These are phyloP conservation scores for Pyrgus malvae DNA, from an alignment of 2,888 invertebrate genomes.

Conservation along the genomic window DNA sequence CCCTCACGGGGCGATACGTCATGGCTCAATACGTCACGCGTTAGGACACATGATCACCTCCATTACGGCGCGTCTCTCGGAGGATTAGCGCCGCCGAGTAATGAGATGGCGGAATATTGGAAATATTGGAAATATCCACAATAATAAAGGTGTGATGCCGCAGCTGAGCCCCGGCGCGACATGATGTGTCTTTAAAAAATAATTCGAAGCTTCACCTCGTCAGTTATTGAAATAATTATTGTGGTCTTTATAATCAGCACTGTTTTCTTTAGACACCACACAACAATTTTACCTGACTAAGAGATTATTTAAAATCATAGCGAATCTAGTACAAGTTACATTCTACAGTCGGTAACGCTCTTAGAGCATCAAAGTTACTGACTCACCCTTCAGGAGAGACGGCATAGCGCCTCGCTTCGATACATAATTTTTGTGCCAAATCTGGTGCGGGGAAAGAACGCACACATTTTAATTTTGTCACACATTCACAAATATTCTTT, in stretches of 20 bases:
- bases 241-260: not conserved
- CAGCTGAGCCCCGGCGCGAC: conserved; percentile 45
- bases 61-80: conserved; percentile 75
- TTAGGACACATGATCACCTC: conserved; percentile 77
- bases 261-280: not conserved
- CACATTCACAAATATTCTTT: too few species aligned
- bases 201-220: not conserved
- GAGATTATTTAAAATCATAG: too few species aligned
- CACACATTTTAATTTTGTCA: too few species aligned
- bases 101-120: conserved; percentile 78
- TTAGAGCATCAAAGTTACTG: too few species aligned
- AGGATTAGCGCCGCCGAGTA: conserved; percentile 74
- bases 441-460: too few species aligned
- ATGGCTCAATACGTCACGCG: conserved; percentile 75
- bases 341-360: too few species aligned
- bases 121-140: conserved; percentile 57
- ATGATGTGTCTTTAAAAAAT: too few species aligned
- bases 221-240: conserved; percentile 9
- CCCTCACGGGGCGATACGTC: conserved; percentile 74
- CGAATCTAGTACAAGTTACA: too few species aligned
- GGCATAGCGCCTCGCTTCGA: too few species aligned
- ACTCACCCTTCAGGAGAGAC: too few species aligned
- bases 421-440: too few species aligned
- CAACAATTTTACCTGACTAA: too few species aligned
- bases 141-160: conserved; percentile 71